Percentiles rank a stretch among this genome's conserved stretches.
phyloP scores from a whole-genome alignment of 2,113 vertebrate species.

The Phyllopteryx taeniolatus region DNA sequence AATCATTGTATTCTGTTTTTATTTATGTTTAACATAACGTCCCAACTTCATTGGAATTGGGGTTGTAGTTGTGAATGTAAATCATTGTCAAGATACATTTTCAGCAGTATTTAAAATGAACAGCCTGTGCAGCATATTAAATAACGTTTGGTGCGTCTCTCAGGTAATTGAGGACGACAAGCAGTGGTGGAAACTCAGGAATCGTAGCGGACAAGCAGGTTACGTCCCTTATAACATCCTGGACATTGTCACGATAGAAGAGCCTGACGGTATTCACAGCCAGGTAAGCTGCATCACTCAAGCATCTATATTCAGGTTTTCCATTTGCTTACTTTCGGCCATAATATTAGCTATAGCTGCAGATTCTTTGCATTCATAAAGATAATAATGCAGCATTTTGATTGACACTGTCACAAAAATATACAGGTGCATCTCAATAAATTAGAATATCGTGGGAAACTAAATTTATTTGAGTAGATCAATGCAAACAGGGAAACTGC shows the following conservation, averaged over 20 bases:
- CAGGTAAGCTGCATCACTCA: constrained; percentile 46
- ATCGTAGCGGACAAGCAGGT: constrained; percentile 86
- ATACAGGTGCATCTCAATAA: no score
- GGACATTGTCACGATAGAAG: constrained; percentile 78
- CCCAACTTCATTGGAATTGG: no score
- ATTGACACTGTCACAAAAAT: no score
- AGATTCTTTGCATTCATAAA: background rate
- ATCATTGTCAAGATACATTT: background rate
- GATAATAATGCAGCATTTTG: no score
- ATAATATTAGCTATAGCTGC: background rate
- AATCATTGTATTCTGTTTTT: no score
- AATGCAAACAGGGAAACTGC: no score
- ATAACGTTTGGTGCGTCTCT: constrained; percentile 4
- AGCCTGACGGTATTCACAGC: constrained; percentile 60
- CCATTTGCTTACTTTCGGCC: background rate
- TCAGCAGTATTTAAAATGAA: background rate
- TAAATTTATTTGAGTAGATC: no score
- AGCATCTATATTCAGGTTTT: background rate
- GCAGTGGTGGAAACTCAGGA: constrained; percentile 95
- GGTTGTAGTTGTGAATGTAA: no score
- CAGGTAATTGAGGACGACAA: constrained; percentile 90
- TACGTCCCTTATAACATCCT: constrained; percentile 89
- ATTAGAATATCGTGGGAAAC: no score
- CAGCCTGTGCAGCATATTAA: background rate
- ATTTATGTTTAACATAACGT: no score